A percentile compares a stretch with the other conserved stretches of the same genome.
Conservation (phyloP, 2,888 invertebrate species). For the Bellardia bayeri region DNA sequence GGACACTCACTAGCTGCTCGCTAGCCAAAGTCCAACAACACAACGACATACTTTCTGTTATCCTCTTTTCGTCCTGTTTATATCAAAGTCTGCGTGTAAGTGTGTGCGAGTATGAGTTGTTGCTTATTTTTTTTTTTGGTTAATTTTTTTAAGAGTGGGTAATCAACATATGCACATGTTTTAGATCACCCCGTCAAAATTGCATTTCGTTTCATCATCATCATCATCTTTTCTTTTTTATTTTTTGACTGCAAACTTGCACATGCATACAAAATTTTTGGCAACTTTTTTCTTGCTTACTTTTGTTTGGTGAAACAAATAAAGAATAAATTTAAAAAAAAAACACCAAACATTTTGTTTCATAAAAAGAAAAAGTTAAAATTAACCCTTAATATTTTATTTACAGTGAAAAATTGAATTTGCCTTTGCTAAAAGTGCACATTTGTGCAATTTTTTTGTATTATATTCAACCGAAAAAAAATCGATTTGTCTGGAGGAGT, state of each 20-base stretch:
- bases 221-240: conserved; percentile 25
- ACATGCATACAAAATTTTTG: conserved; percentile 59
- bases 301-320: conserved; percentile 18
- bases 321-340: conserved; percentile 22
- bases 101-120: neutral
- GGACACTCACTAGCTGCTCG: conserved; percentile 46
- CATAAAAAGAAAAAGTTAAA: conserved; percentile 34
- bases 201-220: conserved; percentile 64
- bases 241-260: conserved; percentile 53
- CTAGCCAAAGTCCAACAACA: conserved; percentile 11
- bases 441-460: conserved; percentile 33
- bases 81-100: conserved; percentile 10
- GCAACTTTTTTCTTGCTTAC: conserved; percentile 53
- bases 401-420: conserved; percentile 68
- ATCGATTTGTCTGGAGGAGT: conserved; percentile 61
- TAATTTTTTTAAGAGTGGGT: conserved; percentile 55
- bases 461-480: conserved; percentile 17
- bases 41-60: conserved; percentile 65
- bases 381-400: conserved; percentile 65
- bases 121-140: conserved; percentile 15
- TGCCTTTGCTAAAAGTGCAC: conserved; percentile 62
- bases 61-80: conserved; percentile 61
- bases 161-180: conserved; percentile 72
- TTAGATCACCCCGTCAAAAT: conserved; percentile 57
- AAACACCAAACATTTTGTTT: conserved; percentile 9